phyloP scores from a whole-genome alignment of 2,888 invertebrate species.

The Cordilura impudica region DNA sequence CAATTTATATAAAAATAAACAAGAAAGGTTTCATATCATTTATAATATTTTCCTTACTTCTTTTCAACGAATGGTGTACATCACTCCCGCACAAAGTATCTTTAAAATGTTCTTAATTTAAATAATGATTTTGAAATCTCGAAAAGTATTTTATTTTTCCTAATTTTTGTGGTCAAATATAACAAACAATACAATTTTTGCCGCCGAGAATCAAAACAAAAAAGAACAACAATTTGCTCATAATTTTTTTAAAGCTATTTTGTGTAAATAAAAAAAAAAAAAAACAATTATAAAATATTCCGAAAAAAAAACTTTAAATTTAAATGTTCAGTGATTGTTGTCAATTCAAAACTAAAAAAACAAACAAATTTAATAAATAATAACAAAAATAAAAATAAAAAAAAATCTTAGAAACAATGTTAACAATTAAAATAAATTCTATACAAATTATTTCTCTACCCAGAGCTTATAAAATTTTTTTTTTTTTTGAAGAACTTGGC shows the following conservation, averaged over 20 bases:
- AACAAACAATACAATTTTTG: no score
- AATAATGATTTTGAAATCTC: no score
- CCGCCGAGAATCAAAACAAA: no score
- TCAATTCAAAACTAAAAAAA: conserved; percentile 58
- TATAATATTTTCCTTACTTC: no score
- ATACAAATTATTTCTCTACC: not conserved
- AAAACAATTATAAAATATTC: conserved; percentile 1
- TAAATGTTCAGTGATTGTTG: conserved; percentile 62
- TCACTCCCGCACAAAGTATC: conserved; percentile 19
- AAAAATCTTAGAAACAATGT: not conserved
- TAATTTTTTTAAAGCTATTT: conserved; percentile 61
- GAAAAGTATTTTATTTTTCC: no score
- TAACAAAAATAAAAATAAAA: conserved; percentile 1
- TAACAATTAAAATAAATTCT: not conserved
- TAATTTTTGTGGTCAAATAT: no score
- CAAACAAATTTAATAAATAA: conserved; percentile 9
- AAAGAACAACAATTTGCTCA: no score
- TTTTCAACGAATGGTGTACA: conserved; percentile 1
- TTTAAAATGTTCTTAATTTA: not conserved
- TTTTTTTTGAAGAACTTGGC: not conserved
- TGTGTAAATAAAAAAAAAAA: not conserved
- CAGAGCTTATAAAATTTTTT: conserved; percentile 46
- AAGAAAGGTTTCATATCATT: not conserved
- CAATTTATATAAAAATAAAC: not conserved
- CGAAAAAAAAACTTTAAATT: conserved; percentile 4